These are phyloP conservation scores for Anarhynchus alexandrinus DNA, from an alignment of 2,113 vertebrate genomes.

Conservation along the genomic window DNA sequence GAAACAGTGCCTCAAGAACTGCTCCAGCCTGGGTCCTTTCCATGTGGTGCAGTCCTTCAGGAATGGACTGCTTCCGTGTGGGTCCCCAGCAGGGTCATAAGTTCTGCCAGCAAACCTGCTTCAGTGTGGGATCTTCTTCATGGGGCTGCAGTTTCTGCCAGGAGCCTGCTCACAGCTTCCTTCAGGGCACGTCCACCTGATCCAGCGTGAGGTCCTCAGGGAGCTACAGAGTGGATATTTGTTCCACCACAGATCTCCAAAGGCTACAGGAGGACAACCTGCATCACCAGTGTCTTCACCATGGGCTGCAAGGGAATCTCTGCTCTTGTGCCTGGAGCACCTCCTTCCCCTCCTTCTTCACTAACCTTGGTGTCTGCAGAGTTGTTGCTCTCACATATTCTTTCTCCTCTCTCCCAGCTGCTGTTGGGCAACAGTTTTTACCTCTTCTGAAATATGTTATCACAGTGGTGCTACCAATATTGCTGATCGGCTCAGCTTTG, in stretches of 20 bases:
- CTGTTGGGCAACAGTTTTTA: neutral
- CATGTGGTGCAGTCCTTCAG: neutral
- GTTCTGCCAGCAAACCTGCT: neutral
- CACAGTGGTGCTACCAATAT: neutral
- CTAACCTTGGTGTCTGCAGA: neutral
- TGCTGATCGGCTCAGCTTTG: neutral
- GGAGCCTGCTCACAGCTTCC: neutral
- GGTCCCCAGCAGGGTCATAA: neutral
- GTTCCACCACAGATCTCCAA: neutral
- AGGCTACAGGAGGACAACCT: neutral
- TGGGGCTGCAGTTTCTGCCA: neutral
- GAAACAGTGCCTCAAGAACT: neutral
- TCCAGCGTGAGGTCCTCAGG: accelerated
- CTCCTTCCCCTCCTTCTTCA: neutral
- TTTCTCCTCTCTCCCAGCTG: neutral
- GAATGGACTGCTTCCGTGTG: neutral
- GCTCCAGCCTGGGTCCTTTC: neutral
- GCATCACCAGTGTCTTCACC: neutral
- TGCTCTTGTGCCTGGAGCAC: neutral
- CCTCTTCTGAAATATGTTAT: neutral
- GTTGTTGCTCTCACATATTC: neutral
- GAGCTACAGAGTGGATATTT: neutral
- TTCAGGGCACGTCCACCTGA: neutral
- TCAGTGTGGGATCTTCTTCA: neutral
- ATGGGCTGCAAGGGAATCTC: neutral